Evolutionary conservation across 2,113 vertebrate genomes (phyloP), one percentile per base, ranked within the genome.

Genomic region (Periophthalmus modestus): DNA sequence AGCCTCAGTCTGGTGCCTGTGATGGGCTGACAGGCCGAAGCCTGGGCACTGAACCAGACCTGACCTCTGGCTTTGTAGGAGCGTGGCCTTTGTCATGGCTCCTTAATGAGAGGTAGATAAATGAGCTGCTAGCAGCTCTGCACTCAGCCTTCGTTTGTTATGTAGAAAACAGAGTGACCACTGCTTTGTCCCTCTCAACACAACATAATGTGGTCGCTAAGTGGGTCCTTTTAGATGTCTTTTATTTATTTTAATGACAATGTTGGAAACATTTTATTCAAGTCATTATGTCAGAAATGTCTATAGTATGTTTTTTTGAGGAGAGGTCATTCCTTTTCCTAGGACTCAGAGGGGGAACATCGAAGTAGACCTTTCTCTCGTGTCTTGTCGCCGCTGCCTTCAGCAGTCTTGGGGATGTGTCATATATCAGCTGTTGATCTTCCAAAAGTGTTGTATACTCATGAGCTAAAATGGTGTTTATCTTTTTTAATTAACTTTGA

Each of bases 41-140:
- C 84, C 89, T 91, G 89, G 83, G 89, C 88, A 89, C 80, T 93
- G 90, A 93, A 89, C 89, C 88, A 81, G 77, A 82, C 83, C 84
- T 90, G 92, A 93, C 92, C 93, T 89, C 82, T 80, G 81, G 80
- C 86, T 91, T 93, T 93, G 92, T 93, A 75, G 46, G 74, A 71
- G 82, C 82, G 84, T 87, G 87, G 87, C 85, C 91, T 93, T 92
- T 91, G 89, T 91, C 87, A 85, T 85, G 55, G 85, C 80, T 74
- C 85, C 85, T 92, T 93, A 93, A 94, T 93, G 92, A 93, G 91
- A 88, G 81, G 82, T 79, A 81, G 84, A 91, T 87, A 86, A 88
- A 89, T 71, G 68, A 83, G 86, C 54, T 84, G 55, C 36, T 48
- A 83, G 82, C 79, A 78, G 75, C 79, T 85, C 78, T 85, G 69